Base-by-base conservation (phyloP, 1,140 invertebrate genomes). In the Caenorhabditis tropicalis region DNA sequence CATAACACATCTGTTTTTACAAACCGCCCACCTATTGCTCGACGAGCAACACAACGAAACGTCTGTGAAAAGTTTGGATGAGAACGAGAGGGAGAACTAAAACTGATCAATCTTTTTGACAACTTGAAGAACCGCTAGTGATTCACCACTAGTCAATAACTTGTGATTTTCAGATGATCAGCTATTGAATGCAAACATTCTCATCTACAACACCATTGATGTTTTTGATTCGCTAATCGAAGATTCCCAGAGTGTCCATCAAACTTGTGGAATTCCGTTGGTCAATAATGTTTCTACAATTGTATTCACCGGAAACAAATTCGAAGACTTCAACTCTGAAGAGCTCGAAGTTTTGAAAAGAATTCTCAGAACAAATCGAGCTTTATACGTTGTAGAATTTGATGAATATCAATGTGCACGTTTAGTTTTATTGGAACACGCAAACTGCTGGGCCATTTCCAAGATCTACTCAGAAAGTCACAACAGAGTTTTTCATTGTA, bases 1-100 rank as follows among this genome's bases (percentile, higher is more conserved):
- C 65, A 74, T 65, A 65, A 65, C 58, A 65, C 58, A 65, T 65
- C 58, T 65, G 58, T 39, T 65, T n/a, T 65, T 65, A 65, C 58
- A 65, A 65, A 65, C 58, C 58, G 58, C 58, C 58, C 58, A 65
- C 58, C n/a, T 65, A 29, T 19, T 65, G 29, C 58, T 65, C 31
- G 3, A 31, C n/a, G 58, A 65, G 33, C 29, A 65, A 65, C 58
- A 39, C 58, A 65, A n/a, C 58, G 58, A 39, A 65, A 65, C 58
- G 33, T 36, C 33, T 65, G 58, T 16, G 19, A 19, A 65, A 65
- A 65, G 58, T 65, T n/a, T 36, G 21, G n/a, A 24, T 29, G 21
- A 58, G 29, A 29, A 31, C 10, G 53, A 29, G 29, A 15, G 58
- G 19, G 0, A 33, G 24, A 33, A 65, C 58, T 15, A 15, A 3